These are phyloP conservation scores for Candidula unifasciata DNA, from an alignment of 2,888 invertebrate genomes.

Conservation along the genomic window DNA sequence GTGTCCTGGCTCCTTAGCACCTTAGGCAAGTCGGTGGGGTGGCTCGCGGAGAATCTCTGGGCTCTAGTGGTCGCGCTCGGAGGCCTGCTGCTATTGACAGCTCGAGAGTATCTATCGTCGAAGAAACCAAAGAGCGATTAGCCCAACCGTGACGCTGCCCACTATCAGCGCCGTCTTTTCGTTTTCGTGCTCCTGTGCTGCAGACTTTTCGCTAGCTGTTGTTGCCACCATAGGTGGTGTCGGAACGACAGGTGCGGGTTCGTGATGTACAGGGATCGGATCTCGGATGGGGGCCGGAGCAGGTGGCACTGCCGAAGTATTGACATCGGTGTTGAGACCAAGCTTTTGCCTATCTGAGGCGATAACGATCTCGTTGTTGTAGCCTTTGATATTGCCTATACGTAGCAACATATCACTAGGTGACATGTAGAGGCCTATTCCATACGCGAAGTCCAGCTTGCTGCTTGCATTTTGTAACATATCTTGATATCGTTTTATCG, in stretches of 20 bases:
- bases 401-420: neutral
- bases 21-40: neutral
- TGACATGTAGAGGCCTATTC: neutral
- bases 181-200: neutral
- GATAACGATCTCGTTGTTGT: neutral
- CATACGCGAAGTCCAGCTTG: neutral
- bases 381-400: neutral
- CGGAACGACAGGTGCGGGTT: neutral
- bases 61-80: neutral
- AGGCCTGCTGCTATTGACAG: neutral
- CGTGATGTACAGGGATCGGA: neutral
- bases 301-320: neutral
- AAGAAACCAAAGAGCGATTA: conserved; percentile 2
- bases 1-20: conserved; percentile 1
- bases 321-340: neutral
- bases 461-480: neutral
- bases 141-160: neutral
- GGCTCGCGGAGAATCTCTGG: conserved; percentile 2
- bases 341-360: neutral
- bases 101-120: neutral
- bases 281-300: neutral
- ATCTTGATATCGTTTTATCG: conserved; percentile 14
- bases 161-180: conserved; percentile 5
- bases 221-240: neutral
- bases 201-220: neutral